A percentile compares a stretch with the other conserved stretches of the same genome.
Conservation (phyloP, 1,140 invertebrate genomes). For the Pseudomyrmex sp. region DNA sequence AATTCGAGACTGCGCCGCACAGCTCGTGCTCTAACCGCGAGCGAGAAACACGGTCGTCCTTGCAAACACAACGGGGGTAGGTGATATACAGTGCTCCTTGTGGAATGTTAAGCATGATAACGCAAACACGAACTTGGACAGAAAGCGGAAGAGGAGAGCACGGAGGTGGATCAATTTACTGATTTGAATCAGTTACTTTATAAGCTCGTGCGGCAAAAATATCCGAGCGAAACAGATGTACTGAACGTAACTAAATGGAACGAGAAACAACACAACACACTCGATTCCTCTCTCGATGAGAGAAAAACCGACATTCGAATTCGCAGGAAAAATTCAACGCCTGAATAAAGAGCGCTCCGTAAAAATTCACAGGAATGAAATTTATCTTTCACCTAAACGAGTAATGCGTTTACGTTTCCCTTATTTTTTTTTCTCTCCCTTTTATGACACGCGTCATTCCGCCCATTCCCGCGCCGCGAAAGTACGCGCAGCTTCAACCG, state of each 20-base stretch:
- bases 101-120: conserved; percentile 18
- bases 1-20: conserved; percentile 67
- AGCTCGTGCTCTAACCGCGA: conserved; percentile 45
- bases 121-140: conserved; percentile 16
- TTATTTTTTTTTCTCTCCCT: neutral
- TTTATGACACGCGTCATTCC: conserved; percentile 36
- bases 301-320: neutral
- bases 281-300: neutral
- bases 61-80: conserved; percentile 25
- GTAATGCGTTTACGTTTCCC: conserved; percentile 9
- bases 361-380: conserved; percentile 33
- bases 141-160: neutral
- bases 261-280: neutral
- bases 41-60: conserved; percentile 40
- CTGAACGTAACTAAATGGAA: neutral
- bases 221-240: neutral
- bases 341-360: conserved; percentile 3
- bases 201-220: neutral
- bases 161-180: neutral
- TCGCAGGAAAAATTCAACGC: conserved; percentile 29
- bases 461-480: neutral
- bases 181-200: conserved; percentile 6
- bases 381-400: conserved; percentile 41
- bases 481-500: neutral
- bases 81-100: neutral